Conservation (phyloP, 2,797 vertebrate genomes). For the Hozukius guyotensis region DNA sequence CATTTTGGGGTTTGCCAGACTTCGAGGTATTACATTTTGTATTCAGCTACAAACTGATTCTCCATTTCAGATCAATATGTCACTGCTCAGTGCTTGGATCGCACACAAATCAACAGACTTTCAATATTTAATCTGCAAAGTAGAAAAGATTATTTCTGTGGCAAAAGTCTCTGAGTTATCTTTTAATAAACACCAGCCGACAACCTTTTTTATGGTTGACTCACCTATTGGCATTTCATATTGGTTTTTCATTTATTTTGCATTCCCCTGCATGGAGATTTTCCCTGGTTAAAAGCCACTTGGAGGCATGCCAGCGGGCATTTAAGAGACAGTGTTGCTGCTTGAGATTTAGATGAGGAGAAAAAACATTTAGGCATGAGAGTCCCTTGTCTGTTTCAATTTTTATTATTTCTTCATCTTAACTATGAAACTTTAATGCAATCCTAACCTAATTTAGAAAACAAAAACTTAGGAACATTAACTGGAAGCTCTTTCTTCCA, state of each 20-base stretch:
- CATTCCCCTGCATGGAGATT: conserved; percentile 20
- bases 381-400: conserved; percentile 30
- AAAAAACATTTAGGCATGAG: conserved; percentile 35
- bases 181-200: conserved; percentile 31
- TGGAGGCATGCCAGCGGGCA: conserved; percentile 47
- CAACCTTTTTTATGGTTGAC: conserved; percentile 19
- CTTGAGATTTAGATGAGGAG: conserved; percentile 37
- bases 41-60: neutral
- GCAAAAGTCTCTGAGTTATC: conserved; percentile 18
- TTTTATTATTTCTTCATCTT: conserved; percentile 28
- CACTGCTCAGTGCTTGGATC: neutral
- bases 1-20: neutral
- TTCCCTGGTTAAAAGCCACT: conserved; percentile 57
- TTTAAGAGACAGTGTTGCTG: conserved; percentile 41
- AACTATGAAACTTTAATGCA: conserved; percentile 32
- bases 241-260: conserved; percentile 57
- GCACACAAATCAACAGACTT: conserved; percentile 5
- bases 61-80: neutral
- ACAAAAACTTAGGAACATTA: neutral
- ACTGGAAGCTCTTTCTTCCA: neutral
- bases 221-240: conserved; percentile 54
- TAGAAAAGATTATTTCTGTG: conserved; percentile 6
- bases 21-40: neutral
- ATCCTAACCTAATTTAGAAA: conserved; percentile 10
- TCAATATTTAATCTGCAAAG: conserved; percentile 24